Base-by-base conservation (phyloP, 2,113 vertebrate species). In the Bolborhynchus lineola region DNA sequence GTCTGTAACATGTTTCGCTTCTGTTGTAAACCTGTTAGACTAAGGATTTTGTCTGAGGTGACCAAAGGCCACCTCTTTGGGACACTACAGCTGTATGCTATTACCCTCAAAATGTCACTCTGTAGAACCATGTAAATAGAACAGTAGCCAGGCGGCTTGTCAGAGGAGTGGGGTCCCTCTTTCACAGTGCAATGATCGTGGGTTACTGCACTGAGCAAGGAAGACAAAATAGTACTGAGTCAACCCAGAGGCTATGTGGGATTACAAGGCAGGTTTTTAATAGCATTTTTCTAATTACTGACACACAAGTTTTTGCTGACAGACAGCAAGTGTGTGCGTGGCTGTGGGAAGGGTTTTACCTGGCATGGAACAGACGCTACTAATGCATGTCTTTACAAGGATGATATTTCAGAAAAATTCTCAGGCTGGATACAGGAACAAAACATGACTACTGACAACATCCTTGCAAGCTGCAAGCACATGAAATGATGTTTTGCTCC, bases 261-360 rank as follows among this genome's bases (percentile, higher is more conserved):
- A 92, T 95, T 92, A 96, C 63, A 82, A 88, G 86, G 81, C 69
- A 87, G 88, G 78, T 80, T 91, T 93, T 97, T 97, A 97, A 97
- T 88, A 96, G 95, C 80, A 81, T 78, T 91, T 94, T 92, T 94
- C 88, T 96, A 97, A 96, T 97, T 96, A 97, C 83, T 75, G 84
- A 90, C 90, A 95, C 83, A 90, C 44, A 92, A 63, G 70, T 37
- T 94, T 97, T 82, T 96, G 95, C 96, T 97, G 97, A 96, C 95
- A 96, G 97, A 95, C 90, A 89, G 53, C 74, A 86, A 95, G 84
- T 79, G 94, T 92, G 86, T 95, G 93, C 88, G 6, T 59, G 92
- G 95, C 88, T 93, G 55, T 74, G 94, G 95, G 82, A 94, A 97
- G 84, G 92, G 72, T 65, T 96, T 92, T 81, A 78, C 75, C 93